Percentiles rank a stretch among this genome's conserved stretches.
Evolutionary conservation across 2,113 vertebrate genomes (phyloP).

Genomic region (Istiophorus platypterus): DNA sequence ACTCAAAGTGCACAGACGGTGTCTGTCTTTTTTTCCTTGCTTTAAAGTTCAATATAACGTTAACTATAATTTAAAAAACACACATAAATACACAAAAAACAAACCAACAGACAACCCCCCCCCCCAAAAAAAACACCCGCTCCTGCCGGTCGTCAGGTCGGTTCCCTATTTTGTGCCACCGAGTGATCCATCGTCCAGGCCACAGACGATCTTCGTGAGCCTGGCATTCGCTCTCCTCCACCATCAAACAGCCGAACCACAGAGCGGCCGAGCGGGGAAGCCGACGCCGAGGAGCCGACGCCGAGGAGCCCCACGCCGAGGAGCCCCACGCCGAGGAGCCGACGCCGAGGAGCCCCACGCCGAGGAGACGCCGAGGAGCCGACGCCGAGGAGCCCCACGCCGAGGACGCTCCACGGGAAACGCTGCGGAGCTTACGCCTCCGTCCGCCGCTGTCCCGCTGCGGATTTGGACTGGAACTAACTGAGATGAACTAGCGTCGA

Average conservation of each 20-base stretch:
- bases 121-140: too few species aligned
- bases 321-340: neutral
- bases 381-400: neutral
- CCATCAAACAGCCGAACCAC: conserved; percentile 24
- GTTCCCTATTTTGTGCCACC: fast-evolving
- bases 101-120: too few species aligned
- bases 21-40: too few species aligned
- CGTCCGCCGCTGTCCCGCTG: fast-evolving
- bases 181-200: fast-evolving
- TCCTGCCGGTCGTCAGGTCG: too few species aligned
- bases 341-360: neutral
- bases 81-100: too few species aligned
- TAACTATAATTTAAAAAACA: too few species aligned
- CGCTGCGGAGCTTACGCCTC: neutral
- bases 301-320: neutral
- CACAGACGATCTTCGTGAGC: conserved; percentile 33
- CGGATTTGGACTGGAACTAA: neutral
- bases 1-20: too few species aligned
- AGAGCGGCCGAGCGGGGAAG: conserved; percentile 35
- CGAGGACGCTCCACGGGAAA: neutral
- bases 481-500: conserved; percentile 7
- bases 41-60: too few species aligned
- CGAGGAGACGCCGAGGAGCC: neutral
- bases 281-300: too few species aligned
- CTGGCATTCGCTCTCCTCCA: conserved; percentile 30